Conservation (phyloP, 2,888 invertebrate genomes). For the Erebia ligea region DNA sequence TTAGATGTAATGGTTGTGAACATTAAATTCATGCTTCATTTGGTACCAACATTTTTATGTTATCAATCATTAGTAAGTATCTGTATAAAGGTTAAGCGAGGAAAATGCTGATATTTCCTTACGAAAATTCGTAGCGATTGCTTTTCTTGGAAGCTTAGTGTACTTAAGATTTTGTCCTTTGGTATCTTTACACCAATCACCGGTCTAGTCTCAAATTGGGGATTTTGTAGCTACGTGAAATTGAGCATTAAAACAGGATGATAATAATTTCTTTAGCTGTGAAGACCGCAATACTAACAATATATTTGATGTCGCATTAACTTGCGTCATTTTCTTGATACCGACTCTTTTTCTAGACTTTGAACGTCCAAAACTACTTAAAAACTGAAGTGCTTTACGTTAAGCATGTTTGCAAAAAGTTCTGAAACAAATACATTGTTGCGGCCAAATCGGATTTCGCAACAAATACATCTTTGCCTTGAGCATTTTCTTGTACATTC, state of each 20-base stretch:
- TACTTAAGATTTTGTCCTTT: slow-evolving; percentile 4
- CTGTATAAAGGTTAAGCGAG: slow-evolving; percentile 4
- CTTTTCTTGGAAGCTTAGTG: neutral
- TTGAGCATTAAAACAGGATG: neutral
- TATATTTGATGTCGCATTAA: too few relatives aligned
- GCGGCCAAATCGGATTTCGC: slow-evolving; percentile 16
- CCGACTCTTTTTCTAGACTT: neutral
- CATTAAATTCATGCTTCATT: slow-evolving; percentile 11
- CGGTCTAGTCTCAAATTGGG: neutral
- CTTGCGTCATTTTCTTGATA: neutral
- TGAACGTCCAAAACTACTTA: neutral
- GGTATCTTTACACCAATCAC: neutral
- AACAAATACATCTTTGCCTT: slow-evolving; percentile 10
- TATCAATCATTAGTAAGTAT: slow-evolving; percentile 13
- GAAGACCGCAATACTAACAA: too few relatives aligned
- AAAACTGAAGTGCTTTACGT: neutral
- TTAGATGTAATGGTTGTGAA: neutral
- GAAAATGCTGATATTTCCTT: slow-evolving; percentile 8
- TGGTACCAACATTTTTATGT: slow-evolving; percentile 4
- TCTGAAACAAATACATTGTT: slow-evolving; percentile 8
- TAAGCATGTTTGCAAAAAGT: slow-evolving; percentile 1
- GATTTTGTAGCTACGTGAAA: neutral
- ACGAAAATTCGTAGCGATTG: neutral
- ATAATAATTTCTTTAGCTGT: too few relatives aligned
- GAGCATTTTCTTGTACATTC: slow-evolving; percentile 8